Conservation (phyloP, 2,888 invertebrate species). For the Caenorhabditis panamensis region DNA sequence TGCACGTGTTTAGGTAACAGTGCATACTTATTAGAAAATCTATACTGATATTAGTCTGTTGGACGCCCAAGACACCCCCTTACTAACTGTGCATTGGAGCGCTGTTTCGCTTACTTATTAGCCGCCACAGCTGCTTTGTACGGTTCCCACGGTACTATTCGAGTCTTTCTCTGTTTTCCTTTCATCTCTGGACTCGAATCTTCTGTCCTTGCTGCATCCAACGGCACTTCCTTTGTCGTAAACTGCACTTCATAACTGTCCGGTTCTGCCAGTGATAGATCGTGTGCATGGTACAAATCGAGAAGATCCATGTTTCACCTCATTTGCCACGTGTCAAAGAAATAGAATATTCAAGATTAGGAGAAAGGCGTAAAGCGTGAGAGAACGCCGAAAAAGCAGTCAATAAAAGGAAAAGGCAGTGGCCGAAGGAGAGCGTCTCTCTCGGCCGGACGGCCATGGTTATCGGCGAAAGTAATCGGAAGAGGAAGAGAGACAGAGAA, state of each 20-base stretch:
- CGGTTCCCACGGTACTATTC: constrained; percentile 76
- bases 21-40: no score
- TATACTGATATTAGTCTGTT: background rate
- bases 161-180: constrained; percentile 57
- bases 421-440: constrained; percentile 24
- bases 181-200: constrained; percentile 38
- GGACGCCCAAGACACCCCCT: background rate
- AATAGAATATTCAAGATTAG: background rate
- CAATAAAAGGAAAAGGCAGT: constrained; percentile 42
- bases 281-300: constrained; percentile 69
- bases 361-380: background rate
- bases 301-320: constrained; percentile 62
- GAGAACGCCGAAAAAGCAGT: constrained; percentile 18
- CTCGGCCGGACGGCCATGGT: constrained; percentile 18
- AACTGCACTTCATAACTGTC: constrained; percentile 38
- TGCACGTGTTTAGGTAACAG: no score
- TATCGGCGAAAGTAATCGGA: constrained; percentile 12
- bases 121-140: constrained; percentile 68
- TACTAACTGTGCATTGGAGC: background rate
- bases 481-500: background rate
- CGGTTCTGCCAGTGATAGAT: constrained; percentile 45
- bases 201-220: background rate
- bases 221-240: constrained; percentile 6
- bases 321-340: background rate
- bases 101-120: constrained; percentile 28